Evolutionary conservation across 2,888 invertebrate species (phyloP).

Genomic region (Quadriops clusia): DNA sequence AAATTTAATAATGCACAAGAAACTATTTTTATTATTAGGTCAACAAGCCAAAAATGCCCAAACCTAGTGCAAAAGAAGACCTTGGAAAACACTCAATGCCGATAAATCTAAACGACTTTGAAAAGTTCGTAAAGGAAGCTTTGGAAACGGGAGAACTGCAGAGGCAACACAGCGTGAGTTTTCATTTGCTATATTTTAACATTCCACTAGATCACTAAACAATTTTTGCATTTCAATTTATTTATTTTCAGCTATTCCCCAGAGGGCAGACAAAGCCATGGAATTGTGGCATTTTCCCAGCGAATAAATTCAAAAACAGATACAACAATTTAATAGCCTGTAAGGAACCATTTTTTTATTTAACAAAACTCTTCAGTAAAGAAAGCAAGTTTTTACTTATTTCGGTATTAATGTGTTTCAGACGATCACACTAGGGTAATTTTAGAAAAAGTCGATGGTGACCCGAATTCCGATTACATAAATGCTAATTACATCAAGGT

Average conservation of each 20-base stretch:
- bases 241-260: constrained; percentile 29
- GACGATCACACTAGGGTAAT: constrained; percentile 41
- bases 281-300: constrained; percentile 30
- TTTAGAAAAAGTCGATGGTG: constrained; percentile 30
- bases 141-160: constrained; percentile 27
- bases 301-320: constrained; percentile 37
- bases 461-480: constrained; percentile 38
- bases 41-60: neutral
- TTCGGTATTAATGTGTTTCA: constrained; percentile 19
- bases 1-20: constrained; percentile 1
- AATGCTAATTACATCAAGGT: constrained; percentile 43
- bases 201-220: neutral
- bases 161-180: constrained; percentile 29
- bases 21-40: neutral
- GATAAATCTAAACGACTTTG: constrained; percentile 30
- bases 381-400: neutral
- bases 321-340: constrained; percentile 39
- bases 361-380: neutral
- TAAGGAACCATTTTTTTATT: constrained; percentile 24
- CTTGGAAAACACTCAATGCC: constrained; percentile 12
- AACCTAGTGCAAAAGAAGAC: neutral
- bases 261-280: constrained; percentile 33
- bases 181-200: neutral
- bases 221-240: neutral
- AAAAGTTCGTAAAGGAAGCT: constrained; percentile 31